Conservation (phyloP, 1,140 invertebrate species). For the Polyergus mexicanus region DNA sequence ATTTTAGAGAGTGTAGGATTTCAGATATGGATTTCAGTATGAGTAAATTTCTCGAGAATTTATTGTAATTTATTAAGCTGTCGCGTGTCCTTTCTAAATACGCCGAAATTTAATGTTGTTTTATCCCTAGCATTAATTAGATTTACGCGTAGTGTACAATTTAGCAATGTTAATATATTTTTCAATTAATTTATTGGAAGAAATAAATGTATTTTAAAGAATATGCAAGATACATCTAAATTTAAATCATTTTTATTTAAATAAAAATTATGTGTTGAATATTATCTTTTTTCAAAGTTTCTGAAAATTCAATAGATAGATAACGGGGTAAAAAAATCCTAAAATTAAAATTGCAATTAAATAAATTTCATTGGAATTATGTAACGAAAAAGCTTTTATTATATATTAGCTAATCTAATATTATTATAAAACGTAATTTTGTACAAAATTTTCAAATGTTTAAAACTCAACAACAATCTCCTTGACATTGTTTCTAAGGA, state of each 20-base stretch:
- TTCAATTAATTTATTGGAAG: neutral
- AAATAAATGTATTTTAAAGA: neutral
- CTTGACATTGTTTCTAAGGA: neutral
- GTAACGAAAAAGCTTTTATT: neutral
- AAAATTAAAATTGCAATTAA: neutral
- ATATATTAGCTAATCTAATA: neutral
- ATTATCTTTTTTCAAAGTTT: neutral
- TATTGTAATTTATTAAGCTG: constrained; percentile 15
- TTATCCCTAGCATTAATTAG: neutral
- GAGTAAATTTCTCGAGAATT: constrained; percentile 4
- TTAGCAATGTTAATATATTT: neutral
- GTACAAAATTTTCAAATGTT: neutral
- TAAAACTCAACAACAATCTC: neutral
- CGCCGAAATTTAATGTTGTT: constrained; percentile 35
- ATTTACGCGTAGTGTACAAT: neutral
- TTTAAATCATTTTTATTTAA: neutral
- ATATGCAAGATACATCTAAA: neutral
- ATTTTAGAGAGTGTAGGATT: neutral
- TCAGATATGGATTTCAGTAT: neutral
- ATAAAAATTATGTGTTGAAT: neutral
- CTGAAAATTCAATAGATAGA: neutral
- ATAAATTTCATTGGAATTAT: neutral
- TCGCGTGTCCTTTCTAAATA: neutral
- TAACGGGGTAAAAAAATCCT: no score
- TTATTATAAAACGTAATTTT: neutral